These are phyloP conservation scores for Darevskia mixta DNA, from an alignment of 2,797 vertebrate genomes.

Conservation along the genomic window DNA sequence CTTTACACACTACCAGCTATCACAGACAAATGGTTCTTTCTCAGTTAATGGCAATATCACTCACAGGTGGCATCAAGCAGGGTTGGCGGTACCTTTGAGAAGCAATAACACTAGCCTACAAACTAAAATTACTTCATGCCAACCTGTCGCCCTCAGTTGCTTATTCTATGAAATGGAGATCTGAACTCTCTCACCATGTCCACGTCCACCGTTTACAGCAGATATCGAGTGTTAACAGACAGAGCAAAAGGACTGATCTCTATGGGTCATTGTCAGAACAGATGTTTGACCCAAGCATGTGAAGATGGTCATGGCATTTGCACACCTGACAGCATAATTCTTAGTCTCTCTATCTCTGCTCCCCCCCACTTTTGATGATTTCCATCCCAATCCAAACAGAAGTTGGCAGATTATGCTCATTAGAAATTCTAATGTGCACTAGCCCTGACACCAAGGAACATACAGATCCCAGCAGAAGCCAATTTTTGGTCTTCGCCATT, in stretches of 20 bases:
- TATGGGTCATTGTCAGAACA: neutral
- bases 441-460: too few relatives aligned
- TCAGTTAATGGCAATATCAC: neutral
- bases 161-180: neutral
- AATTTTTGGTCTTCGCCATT: too few relatives aligned
- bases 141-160: neutral
- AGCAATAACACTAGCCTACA: neutral
- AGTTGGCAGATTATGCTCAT: neutral
- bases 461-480: too few relatives aligned
- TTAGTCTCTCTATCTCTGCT: neutral
- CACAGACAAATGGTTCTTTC: neutral
- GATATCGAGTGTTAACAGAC: neutral
- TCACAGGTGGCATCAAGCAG: neutral
- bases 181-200: neutral
- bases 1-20: neutral
- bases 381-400: neutral
- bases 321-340: neutral
- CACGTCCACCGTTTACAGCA: neutral
- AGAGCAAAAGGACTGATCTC: neutral
- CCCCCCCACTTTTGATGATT: neutral
- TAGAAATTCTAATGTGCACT: neutral
- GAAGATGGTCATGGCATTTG: neutral
- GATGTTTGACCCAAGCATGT: neutral
- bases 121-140: neutral
- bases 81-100: neutral